phyloP scores from a whole-genome alignment of 2,797 vertebrate species.

The Orientallactaga sibirica region DNA sequence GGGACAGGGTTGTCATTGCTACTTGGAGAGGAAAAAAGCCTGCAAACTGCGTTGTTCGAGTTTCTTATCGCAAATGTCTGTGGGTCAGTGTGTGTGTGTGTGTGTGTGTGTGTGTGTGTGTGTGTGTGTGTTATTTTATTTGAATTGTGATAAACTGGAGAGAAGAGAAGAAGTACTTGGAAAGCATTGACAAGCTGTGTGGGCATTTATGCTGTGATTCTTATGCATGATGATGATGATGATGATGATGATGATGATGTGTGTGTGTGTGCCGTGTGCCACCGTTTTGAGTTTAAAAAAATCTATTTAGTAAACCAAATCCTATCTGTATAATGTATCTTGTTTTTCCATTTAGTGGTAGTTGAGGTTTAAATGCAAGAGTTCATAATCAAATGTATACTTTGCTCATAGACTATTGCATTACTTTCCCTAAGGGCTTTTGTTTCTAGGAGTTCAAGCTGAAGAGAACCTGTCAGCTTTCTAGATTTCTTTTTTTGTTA shows the following conservation, averaged over 20 bases:
- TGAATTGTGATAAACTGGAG: conserved; percentile 68
- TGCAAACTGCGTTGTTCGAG: conserved; percentile 68
- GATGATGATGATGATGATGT: conserved; percentile 52
- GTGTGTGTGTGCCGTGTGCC: conserved; percentile 58
- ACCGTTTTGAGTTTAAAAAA: conserved; percentile 69
- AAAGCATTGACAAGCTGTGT: conserved; percentile 77
- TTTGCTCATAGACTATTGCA: conserved; percentile 81
- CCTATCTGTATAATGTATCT: conserved; percentile 42
- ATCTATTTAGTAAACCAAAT: conserved; percentile 68
- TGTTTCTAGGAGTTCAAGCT: conserved; percentile 88
- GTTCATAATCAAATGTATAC: conserved; percentile 73
- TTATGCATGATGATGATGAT: neutral
- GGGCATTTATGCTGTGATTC: conserved; percentile 69
- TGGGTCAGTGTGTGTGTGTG: conserved; percentile 23
- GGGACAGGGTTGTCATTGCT: conserved; percentile 64
- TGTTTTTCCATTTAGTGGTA: conserved; percentile 75
- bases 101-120: conserved; percentile 27
- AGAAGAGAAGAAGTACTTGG: conserved; percentile 45
- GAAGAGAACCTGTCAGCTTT: conserved; percentile 84
- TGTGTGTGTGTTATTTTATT: conserved; percentile 24
- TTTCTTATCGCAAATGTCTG: conserved; percentile 61
- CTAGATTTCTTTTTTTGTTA: conserved; percentile 65
- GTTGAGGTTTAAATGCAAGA: conserved; percentile 78
- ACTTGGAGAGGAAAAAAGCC: conserved; percentile 51
- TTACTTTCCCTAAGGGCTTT: conserved; percentile 88